These are phyloP conservation scores for Sitta europaea DNA, from an alignment of 2,113 vertebrate species.

Conservation along the genomic window DNA sequence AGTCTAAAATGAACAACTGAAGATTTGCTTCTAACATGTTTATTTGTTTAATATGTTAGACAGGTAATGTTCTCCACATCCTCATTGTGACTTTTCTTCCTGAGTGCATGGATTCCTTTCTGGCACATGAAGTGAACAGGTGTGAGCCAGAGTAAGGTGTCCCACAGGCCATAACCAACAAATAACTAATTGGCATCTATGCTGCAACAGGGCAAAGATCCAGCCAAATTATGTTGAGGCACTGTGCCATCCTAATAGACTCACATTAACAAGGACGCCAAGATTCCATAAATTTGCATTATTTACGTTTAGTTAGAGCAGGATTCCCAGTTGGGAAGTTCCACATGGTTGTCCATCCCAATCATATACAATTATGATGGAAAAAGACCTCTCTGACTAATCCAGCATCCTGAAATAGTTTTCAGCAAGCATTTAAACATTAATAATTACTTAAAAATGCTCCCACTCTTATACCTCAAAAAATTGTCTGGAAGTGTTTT, in stretches of 20 bases:
- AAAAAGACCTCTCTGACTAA: not conserved
- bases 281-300: conserved; percentile 30
- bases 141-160: conserved; percentile 22
- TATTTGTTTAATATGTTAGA: not conserved
- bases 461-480: not conserved
- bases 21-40: not conserved
- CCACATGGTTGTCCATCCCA: not conserved
- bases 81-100: not conserved
- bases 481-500: not conserved
- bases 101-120: not conserved
- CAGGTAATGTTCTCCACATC: not conserved
- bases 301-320: conserved; percentile 24
- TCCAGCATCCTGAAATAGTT: not conserved
- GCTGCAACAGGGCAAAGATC: conserved; percentile 3
- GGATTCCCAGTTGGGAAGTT: conserved; percentile 42
- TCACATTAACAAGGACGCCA: not conserved
- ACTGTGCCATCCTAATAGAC: not conserved
- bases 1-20: not conserved
- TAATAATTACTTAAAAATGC: not conserved
- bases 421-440: not conserved
- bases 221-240: conserved; percentile 22
- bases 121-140: not conserved
- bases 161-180: conserved; percentile 25
- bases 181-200: conserved; percentile 4
- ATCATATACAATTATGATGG: not conserved